phyloP scores from a whole-genome alignment of 2,888 invertebrate genomes.

The Pristionchus arcanus region DNA sequence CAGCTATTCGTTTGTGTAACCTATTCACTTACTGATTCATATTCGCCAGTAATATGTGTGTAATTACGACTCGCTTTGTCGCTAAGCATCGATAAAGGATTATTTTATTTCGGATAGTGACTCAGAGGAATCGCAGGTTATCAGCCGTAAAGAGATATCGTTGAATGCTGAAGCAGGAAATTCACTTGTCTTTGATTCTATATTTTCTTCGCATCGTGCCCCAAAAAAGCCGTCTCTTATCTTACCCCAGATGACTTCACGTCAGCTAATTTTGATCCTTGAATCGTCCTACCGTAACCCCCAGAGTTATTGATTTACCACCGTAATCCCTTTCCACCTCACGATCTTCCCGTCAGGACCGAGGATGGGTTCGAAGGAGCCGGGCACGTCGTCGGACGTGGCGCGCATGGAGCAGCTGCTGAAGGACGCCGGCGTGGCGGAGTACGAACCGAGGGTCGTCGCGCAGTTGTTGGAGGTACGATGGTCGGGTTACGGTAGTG shows the following conservation, averaged over 20 bases:
- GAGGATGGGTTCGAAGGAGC: conserved; percentile 46
- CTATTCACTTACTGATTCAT: conserved; percentile 43
- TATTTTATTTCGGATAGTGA: neutral
- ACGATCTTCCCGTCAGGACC: too few species aligned
- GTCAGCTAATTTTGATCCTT: too few species aligned
- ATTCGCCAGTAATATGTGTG: conserved; percentile 1
- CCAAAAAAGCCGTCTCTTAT: neutral
- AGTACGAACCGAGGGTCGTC: conserved; percentile 94
- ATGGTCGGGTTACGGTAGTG: neutral
- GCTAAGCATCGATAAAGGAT: conserved; percentile 42
- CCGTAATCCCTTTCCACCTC: neutral
- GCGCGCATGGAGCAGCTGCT: conserved; percentile 95
- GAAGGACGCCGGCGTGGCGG: conserved; percentile 93
- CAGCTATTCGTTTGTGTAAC: neutral
- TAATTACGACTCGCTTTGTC: conserved; percentile 18
- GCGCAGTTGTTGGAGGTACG: conserved; percentile 90
- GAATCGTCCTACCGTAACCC: too few species aligned
- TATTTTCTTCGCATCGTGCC: neutral
- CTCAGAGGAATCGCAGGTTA: neutral
- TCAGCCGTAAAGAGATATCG: neutral
- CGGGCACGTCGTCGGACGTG: conserved; percentile 84
- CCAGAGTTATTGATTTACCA: neutral
- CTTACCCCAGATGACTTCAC: too few species aligned
- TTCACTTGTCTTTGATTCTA: neutral
- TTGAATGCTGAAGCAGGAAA: neutral